A percentile compares a stretch with the other conserved stretches of the same genome.
These are phyloP conservation scores for Eristalis pertinax DNA, from an alignment of 2,888 invertebrate genomes.

Conservation along the genomic window DNA sequence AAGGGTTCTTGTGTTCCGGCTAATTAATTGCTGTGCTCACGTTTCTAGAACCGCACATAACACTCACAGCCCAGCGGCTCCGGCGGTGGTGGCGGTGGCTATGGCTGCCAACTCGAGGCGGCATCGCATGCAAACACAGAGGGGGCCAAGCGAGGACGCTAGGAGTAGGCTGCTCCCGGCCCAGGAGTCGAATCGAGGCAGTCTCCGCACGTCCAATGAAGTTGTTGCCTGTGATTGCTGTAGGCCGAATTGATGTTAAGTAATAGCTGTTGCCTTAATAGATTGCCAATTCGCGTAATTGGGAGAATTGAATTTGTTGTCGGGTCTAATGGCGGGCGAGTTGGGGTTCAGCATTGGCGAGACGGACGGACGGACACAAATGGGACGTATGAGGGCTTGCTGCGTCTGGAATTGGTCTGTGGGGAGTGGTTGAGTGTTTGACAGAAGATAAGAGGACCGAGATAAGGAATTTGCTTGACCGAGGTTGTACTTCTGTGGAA, in stretches of 20 bases:
- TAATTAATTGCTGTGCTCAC: conserved; percentile 79
- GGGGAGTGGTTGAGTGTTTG: background rate
- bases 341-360: background rate
- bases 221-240: conserved; percentile 75
- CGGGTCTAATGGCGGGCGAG: conserved; percentile 57
- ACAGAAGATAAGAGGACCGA: background rate
- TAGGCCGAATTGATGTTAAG: conserved; percentile 76
- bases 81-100: background rate
- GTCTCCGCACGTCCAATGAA: conserved; percentile 73
- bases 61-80: conserved; percentile 58
- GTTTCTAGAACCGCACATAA: conserved; percentile 71
- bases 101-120: background rate
- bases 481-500: background rate
- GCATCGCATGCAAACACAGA: conserved; percentile 25
- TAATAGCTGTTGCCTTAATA: conserved; percentile 74
- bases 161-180: conserved; percentile 15
- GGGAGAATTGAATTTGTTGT: conserved; percentile 61
- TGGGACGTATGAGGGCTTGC: background rate
- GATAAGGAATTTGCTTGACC: background rate
- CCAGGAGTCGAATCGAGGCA: conserved; percentile 53
- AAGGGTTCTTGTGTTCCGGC: conserved; percentile 77
- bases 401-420: background rate
- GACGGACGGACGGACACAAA: conserved; percentile 3
- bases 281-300: conserved; percentile 71
- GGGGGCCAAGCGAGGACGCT: background rate